Percentiles rank a stretch among this genome's conserved stretches.
Conservation (phyloP, 2,113 vertebrate genomes). For the Narcine bancroftii region DNA sequence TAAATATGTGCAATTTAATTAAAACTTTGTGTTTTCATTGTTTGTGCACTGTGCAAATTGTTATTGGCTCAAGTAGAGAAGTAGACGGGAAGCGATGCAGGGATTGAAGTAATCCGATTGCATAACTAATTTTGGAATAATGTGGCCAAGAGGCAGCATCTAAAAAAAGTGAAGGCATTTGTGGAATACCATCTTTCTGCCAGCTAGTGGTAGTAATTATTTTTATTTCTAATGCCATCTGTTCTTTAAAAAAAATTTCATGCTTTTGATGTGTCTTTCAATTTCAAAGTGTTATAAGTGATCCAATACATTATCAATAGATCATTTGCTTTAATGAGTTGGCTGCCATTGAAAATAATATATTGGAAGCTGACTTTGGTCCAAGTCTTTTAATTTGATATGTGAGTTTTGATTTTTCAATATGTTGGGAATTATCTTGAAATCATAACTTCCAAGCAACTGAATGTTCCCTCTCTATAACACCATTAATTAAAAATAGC, state of each 20-base stretch:
- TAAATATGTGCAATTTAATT: not conserved
- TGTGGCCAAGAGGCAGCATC: not conserved
- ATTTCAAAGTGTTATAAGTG: too few species aligned
- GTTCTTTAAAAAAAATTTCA: too few species aligned
- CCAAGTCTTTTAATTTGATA: not conserved
- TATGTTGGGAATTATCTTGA: not conserved
- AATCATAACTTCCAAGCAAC: not conserved
- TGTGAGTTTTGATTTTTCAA: not conserved
- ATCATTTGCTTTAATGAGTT: not conserved
- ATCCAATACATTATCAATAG: not conserved
- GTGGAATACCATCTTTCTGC: not conserved
- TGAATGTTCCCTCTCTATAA: not conserved
- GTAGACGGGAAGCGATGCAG: too few species aligned
- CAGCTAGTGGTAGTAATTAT: slow-evolving; percentile 6
- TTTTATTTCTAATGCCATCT: slow-evolving; percentile 46
- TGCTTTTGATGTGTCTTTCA: too few species aligned
- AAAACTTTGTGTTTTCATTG: not conserved
- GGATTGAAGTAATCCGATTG: too few species aligned
- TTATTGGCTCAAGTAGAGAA: not conserved
- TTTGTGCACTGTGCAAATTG: not conserved
- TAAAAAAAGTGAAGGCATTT: not conserved
- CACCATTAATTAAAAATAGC: not conserved
- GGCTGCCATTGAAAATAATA: not conserved
- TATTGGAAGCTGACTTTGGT: not conserved
- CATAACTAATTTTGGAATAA: not conserved